Percentiles rank a stretch among this genome's conserved stretches.
These are phyloP conservation scores for Delia radicum DNA, from an alignment of 1,140 invertebrate species.

Conservation along the genomic window DNA sequence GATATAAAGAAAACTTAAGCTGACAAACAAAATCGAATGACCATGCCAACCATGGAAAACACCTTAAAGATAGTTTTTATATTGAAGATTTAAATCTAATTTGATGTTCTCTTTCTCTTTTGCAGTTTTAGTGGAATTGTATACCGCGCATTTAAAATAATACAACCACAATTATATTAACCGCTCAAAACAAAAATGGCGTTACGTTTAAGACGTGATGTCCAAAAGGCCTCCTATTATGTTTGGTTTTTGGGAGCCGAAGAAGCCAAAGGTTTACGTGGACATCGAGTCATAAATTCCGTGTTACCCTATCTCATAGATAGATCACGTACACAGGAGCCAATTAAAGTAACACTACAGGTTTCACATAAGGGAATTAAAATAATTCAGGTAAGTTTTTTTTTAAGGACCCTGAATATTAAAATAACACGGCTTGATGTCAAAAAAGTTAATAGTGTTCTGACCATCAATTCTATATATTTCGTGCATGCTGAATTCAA, in stretches of 20 bases:
- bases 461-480: neutral
- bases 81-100: too few species aligned
- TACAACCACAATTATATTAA: neutral
- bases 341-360: conserved; percentile 85
- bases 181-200: conserved; percentile 59
- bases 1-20: neutral
- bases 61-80: too few species aligned
- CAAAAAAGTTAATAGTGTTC: neutral
- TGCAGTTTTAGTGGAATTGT: neutral
- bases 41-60: too few species aligned
- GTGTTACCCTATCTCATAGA: conserved; percentile 82
- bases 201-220: conserved; percentile 75
- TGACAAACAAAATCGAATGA: neutral
- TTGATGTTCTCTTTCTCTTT: neutral
- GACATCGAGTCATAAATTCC: conserved; percentile 76
- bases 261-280: conserved; percentile 86
- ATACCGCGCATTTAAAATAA: neutral
- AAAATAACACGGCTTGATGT: neutral
- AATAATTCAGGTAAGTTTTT: conserved; percentile 72
- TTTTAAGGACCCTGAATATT: neutral
- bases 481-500: neutral
- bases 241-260: conserved; percentile 97
- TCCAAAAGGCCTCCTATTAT: conserved; percentile 96
- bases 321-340: conserved; percentile 81
- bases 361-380: conserved; percentile 92